Evolutionary conservation across 2,888 invertebrate species (phyloP).

Genomic region (Campopleginae sp.): DNA sequence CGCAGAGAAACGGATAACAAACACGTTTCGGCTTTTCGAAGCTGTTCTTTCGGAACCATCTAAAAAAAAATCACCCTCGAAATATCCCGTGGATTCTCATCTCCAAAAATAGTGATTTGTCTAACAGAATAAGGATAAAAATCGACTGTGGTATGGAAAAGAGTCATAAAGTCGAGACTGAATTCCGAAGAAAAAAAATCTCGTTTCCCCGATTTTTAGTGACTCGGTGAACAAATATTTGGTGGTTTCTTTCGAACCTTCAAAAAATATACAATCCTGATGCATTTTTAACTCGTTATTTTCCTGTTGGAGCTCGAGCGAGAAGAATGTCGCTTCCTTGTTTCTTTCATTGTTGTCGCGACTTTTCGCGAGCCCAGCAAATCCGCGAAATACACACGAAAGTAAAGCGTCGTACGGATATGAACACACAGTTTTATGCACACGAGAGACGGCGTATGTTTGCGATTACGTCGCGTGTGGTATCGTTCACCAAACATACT

Average conservation of each 20-base stretch:
- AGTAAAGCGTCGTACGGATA: slow-evolving; percentile 1
- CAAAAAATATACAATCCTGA: background rate
- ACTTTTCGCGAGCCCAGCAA: slow-evolving; percentile 22
- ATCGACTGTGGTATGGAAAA: background rate
- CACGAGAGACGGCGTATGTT: background rate
- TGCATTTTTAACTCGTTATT: background rate
- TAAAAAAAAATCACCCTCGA: slow-evolving; percentile 2
- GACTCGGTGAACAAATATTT: background rate
- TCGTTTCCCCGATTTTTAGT: background rate
- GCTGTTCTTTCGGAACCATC: background rate
- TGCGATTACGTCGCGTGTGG: slow-evolving; percentile 24
- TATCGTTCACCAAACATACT: slow-evolving; percentile 32
- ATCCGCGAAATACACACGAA: background rate
- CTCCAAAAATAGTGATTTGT: background rate
- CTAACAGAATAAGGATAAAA: background rate
- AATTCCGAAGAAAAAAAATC: background rate
- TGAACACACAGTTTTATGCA: background rate
- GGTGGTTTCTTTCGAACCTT: background rate
- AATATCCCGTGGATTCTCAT: background rate
- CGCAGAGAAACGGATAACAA: slow-evolving; percentile 40
- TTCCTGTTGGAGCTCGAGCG: background rate
- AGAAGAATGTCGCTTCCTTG: slow-evolving; percentile 13
- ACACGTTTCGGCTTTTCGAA: slow-evolving; percentile 46
- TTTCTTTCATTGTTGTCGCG: slow-evolving; percentile 9
- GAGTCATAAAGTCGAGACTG: background rate